Base-by-base conservation (phyloP, 2,113 vertebrate genomes). In the Micromys minutus region DNA sequence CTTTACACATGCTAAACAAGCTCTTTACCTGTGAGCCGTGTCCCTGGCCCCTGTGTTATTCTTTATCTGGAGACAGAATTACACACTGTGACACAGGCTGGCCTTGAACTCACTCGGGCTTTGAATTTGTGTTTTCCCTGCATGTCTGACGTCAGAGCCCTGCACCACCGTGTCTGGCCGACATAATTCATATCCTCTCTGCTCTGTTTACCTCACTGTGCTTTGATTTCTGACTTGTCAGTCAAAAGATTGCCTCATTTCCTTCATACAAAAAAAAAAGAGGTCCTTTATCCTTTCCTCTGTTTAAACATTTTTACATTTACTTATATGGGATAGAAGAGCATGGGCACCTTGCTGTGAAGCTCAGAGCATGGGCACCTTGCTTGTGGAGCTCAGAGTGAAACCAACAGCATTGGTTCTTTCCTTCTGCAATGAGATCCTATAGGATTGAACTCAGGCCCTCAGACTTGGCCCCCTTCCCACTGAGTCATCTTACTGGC, bases 181-280 rank as follows among this genome's bases (percentile, higher is more conserved):
- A 89, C n/a, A 9, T 69, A 75, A 92, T 95, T 95, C 22, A 36
- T 47, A 89, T 79, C 69, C 59, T 72, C 75, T 76, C 84, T 11
- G 59, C 16, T 59, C 8, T 21, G 7, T 93, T 94, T 94, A 69
- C 63, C 63, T 88, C 4, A 19, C 42, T 52, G 9, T 65, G 24
- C 61, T 94, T 94, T 84, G 52, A 67, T 75, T 93, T 86, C 34
- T 69, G 17, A 39, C 16, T 91, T 26, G 55, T 31, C 96, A 89
- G 75, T 76, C 29, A 65, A 72, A 92, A 89, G 42, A 69, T 72
- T 61, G 2, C 63, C 63, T 90, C 93, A 26, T 19, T 72, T 77
- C 29, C 95, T 91, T 84, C 42, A 22, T 29, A 45, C 2, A 65
- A 5, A 87, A 88, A 84, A 69, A 63, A 10, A 29, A 67, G 1